phyloP scores from a whole-genome alignment of 2,888 invertebrate genomes.

The Epirrhoe tristata region DNA sequence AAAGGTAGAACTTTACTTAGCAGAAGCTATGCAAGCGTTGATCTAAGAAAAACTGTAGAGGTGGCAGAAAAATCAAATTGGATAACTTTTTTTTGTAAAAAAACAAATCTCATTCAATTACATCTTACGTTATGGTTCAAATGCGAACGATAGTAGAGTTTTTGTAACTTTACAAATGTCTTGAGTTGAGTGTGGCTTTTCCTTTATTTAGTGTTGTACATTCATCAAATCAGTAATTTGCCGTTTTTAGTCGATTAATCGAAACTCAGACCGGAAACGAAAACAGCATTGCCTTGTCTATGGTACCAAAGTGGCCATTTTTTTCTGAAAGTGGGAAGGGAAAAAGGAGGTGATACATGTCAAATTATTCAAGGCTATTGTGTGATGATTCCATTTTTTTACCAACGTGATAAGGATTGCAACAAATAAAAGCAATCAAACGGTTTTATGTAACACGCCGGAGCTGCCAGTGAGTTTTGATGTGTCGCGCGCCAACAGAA shows the following conservation, averaged over 20 bases:
- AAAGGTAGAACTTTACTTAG: slow-evolving; percentile 3
- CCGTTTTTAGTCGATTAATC: slow-evolving; percentile 46
- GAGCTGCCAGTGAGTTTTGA: slow-evolving; percentile 47
- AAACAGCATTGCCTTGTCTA: slow-evolving; percentile 52
- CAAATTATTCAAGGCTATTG: slow-evolving; percentile 83
- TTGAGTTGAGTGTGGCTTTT: not conserved
- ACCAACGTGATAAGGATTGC: slow-evolving; percentile 79
- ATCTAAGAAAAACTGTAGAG: too few relatives aligned
- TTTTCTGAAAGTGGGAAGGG: slow-evolving; percentile 70
- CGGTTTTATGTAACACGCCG: slow-evolving; percentile 46
- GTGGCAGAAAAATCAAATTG: too few relatives aligned
- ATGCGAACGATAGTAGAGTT: not conserved
- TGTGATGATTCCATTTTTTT: slow-evolving; percentile 82
- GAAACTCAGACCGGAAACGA: slow-evolving; percentile 32
- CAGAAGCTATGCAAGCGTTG: not conserved
- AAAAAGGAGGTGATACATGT: slow-evolving; percentile 82
- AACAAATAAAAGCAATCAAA: slow-evolving; percentile 65
- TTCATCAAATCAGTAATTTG: not conserved
- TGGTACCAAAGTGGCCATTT: slow-evolving; percentile 64
- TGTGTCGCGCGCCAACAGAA: slow-evolving; percentile 54
- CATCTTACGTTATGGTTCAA: not conserved
- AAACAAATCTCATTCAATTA: not conserved
- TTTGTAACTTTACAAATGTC: not conserved
- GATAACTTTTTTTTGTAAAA: too few relatives aligned
- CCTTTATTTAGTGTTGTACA: slow-evolving; percentile 4